Evolutionary conservation across 2,113 vertebrate species (phyloP).

Genomic region (Tapirus terrestris): DNA sequence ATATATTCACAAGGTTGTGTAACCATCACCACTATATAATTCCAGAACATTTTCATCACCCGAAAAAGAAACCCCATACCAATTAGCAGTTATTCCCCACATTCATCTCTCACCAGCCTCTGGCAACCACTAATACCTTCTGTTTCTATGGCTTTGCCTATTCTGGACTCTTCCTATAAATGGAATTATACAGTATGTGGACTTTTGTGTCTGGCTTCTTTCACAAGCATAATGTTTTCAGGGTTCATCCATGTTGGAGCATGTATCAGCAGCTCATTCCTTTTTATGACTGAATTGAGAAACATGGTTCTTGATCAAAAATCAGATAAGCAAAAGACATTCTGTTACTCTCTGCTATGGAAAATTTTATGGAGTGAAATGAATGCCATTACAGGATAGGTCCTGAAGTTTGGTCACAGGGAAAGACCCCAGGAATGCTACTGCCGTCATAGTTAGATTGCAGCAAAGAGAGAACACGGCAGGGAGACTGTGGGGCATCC

Average conservation of each 20-base stretch:
- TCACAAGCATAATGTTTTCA: constrained; percentile 22
- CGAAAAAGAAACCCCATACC: background rate
- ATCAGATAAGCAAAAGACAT: background rate
- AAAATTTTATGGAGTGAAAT: background rate
- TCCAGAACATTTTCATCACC: constrained; percentile 25
- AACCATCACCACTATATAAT: background rate
- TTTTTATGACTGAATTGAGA: constrained; percentile 42
- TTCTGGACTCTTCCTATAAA: background rate
- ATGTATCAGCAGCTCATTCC: background rate
- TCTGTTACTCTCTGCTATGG: background rate
- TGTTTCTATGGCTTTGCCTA: background rate
- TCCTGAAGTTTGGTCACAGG: background rate
- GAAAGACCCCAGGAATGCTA: background rate
- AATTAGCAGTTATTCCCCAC: background rate
- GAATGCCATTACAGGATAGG: background rate
- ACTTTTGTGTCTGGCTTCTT: background rate
- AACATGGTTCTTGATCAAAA: constrained; percentile 24
- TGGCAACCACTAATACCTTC: background rate
- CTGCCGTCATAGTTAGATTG: background rate
- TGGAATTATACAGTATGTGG: background rate
- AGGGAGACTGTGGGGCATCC: background rate
- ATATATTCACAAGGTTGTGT: background rate
- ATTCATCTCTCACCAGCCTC: background rate
- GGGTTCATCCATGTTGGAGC: background rate
- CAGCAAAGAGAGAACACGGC: background rate